Evolutionary conservation across 2,797 vertebrate genomes (phyloP).

Genomic region (Botia kubotai): DNA sequence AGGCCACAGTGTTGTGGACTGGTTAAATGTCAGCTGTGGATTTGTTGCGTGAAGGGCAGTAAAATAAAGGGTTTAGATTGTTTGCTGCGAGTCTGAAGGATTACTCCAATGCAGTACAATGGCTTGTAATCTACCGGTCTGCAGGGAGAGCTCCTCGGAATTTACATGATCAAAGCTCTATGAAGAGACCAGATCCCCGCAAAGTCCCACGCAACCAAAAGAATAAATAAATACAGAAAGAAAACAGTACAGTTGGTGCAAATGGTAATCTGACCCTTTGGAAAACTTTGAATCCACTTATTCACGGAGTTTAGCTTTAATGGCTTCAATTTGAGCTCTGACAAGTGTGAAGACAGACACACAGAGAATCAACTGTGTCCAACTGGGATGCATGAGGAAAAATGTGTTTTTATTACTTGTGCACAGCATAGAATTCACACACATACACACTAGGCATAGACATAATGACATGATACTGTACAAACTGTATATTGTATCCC

Average conservation of each 20-base stretch:
- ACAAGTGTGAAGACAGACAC: constrained; percentile 69
- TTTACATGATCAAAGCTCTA: constrained; percentile 70
- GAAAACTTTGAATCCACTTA: constrained; percentile 77
- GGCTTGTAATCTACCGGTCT: constrained; percentile 81
- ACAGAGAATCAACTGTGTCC: constrained; percentile 51
- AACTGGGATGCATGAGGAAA: constrained; percentile 39
- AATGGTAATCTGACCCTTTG: constrained; percentile 68
- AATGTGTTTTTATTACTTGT: constrained; percentile 37
- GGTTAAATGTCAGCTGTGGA: constrained; percentile 78
- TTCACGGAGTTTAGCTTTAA: constrained; percentile 74
- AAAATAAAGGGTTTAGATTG: constrained; percentile 73
- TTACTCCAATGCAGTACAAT: constrained; percentile 79
- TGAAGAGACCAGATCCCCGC: constrained; percentile 69
- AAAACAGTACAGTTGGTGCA: constrained; percentile 58
- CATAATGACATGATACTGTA: no score
- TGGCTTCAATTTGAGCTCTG: constrained; percentile 76
- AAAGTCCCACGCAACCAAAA: constrained; percentile 67
- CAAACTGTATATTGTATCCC: no score
- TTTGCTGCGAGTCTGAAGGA: constrained; percentile 76
- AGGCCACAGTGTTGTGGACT: constrained; percentile 71
- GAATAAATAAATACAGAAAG: constrained; percentile 40
- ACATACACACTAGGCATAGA: background rate
- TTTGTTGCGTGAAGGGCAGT: constrained; percentile 79
- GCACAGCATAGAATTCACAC: constrained; percentile 19
- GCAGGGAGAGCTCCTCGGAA: constrained; percentile 73